phyloP scores from a whole-genome alignment of 2,888 invertebrate genomes.

The Zygothrica quintamaculata region DNA sequence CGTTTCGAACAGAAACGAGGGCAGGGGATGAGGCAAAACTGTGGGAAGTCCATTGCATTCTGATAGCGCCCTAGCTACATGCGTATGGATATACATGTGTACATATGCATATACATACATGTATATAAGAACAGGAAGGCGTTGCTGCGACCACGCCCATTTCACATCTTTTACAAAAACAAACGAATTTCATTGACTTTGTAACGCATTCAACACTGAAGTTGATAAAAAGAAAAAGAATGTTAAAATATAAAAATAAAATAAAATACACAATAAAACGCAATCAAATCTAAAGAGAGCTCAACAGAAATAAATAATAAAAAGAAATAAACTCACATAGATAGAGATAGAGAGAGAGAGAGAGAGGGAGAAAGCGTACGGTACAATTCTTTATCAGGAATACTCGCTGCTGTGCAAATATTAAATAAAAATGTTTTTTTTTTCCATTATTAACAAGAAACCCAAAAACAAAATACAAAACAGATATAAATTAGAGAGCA shows the following conservation, averaged over 20 bases:
- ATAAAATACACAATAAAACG: slow-evolving; percentile 19
- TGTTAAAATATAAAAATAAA: slow-evolving; percentile 5
- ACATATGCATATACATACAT: too few relatives aligned
- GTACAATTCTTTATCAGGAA: slow-evolving; percentile 73
- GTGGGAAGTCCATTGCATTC: slow-evolving; percentile 22
- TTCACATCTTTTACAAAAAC: slow-evolving; percentile 8
- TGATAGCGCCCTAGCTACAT: slow-evolving; percentile 8
- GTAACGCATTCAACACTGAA: slow-evolving; percentile 31
- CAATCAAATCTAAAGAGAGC: slow-evolving; percentile 12
- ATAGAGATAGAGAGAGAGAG: neutral
- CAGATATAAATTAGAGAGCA: slow-evolving; percentile 51
- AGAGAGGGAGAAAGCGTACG: slow-evolving; percentile 13
- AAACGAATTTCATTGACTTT: slow-evolving; percentile 50
- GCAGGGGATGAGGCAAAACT: slow-evolving; percentile 1
- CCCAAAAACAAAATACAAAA: slow-evolving; percentile 46
- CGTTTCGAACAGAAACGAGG: neutral
- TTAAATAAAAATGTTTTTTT: slow-evolving; percentile 58
- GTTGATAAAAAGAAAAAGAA: slow-evolving; percentile 15
- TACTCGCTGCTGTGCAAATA: slow-evolving; percentile 24
- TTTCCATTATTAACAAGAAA: slow-evolving; percentile 27
- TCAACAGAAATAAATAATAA: too few relatives aligned
- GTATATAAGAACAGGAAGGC: neutral
- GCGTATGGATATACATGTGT: too few relatives aligned
- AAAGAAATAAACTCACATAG: too few relatives aligned
- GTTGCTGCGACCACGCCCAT: slow-evolving; percentile 42